A percentile compares a stretch with the other conserved stretches of the same genome.
phyloP scores from a whole-genome alignment of 2,888 invertebrate species.

The Trachelus tabidus region DNA sequence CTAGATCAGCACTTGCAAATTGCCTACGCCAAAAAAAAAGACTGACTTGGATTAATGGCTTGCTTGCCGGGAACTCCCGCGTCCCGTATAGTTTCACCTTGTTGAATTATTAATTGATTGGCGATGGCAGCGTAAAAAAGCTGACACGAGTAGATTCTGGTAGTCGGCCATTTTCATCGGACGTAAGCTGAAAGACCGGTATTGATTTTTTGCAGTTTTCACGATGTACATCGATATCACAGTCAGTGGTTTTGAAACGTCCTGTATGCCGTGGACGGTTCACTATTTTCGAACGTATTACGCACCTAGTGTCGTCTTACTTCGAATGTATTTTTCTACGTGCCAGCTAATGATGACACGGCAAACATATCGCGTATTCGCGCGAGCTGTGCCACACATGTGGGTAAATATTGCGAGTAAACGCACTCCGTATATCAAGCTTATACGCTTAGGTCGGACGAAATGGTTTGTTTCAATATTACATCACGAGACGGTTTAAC shows the following conservation, averaged over 20 bases:
- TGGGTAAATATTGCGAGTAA: slow-evolving; percentile 43
- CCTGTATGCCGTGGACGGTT: not conserved
- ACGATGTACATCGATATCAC: not conserved
- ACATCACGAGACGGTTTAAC: slow-evolving; percentile 28
- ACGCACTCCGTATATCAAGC: slow-evolving; percentile 26
- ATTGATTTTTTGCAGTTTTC: not conserved
- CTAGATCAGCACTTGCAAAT: not conserved
- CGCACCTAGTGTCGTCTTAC: slow-evolving; percentile 1
- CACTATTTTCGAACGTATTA: not conserved
- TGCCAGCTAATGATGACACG: not conserved
- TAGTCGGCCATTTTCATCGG: not conserved
- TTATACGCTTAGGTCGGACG: slow-evolving; percentile 10
- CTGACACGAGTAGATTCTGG: not conserved
- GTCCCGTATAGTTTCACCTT: not conserved
- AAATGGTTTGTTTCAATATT: slow-evolving; percentile 36
- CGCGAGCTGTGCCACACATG: slow-evolving; percentile 34
- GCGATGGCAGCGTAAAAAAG: not conserved
- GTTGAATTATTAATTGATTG: not conserved
- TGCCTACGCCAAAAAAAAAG: not conserved
- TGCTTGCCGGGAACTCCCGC: not conserved
- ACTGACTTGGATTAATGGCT: not conserved
- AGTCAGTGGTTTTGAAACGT: not conserved
- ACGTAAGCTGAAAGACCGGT: not conserved
- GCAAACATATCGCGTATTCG: slow-evolving; percentile 11
- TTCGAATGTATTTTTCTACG: slow-evolving; percentile 1